Evolutionary conservation across 2,888 invertebrate species (phyloP), one percentile per base, ranked within the genome.

Genomic region (Aleiodes testaceus): DNA sequence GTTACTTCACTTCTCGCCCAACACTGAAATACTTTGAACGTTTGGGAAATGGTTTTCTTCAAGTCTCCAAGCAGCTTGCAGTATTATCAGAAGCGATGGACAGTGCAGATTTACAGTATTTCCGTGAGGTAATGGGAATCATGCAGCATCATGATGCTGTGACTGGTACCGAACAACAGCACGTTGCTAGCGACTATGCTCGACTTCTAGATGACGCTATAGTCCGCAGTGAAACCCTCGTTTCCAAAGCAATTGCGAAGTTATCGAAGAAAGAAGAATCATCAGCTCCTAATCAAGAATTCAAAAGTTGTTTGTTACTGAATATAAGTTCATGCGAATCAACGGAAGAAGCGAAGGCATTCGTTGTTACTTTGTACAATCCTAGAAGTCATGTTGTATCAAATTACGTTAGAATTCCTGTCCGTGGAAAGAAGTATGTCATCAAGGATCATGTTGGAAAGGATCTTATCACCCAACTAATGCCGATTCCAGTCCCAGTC

Each of bases 111-210:
- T 81, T 94, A 22, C 89, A 92, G 67, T 89, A 89, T 30, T 89
- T 96, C 36, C 92, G 92, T 7, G 92, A 93, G 80, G 92, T 92
- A 0, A 93, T 95, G 92, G 95, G 94, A 1, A 89, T 95, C 0
- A 92, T 95, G 92, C 97, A 98, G 84, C 98, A 98, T 84, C 98
- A 98, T 83, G 97, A 98, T 85, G 96, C 94, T 0, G 91, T 98
- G 1, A 95, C 96, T 0, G 96, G 96, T 6, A 96, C 96, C 0
- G 95, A 95, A 84, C 94, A 96, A 84, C 91, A 97, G 84, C 91
- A 94, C 85, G 94, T 99, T 0, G 94, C 97, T 0, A 85, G 92
- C 64, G 98, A 99, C 88, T 99, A 99, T 86, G 92, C 94, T 22
- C 88, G 93, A 30, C 86, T 96, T 44, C 87, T 99, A 12, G 89